Percentiles rank a stretch among this genome's conserved stretches.
phyloP scores from a whole-genome alignment of 35 echinoderm and acorn worm genomes.

The Chiridota heheva region DNA sequence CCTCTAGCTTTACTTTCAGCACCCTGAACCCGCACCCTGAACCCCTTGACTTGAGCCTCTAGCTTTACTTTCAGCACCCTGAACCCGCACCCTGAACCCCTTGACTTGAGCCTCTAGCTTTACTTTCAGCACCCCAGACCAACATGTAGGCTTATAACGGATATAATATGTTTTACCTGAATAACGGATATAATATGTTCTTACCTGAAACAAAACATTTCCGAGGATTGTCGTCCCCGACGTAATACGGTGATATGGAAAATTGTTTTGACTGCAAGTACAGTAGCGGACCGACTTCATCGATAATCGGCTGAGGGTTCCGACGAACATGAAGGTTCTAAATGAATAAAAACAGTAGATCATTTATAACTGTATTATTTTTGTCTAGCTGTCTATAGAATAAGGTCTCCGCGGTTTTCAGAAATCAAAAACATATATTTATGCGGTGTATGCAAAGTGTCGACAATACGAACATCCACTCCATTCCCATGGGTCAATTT shows the following conservation, averaged over 20 bases:
- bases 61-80: too few relatives aligned
- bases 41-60: too few relatives aligned
- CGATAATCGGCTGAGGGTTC: neutral
- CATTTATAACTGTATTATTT: neutral
- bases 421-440: neutral
- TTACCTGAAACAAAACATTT: conserved; percentile 96
- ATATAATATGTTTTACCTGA: too few relatives aligned
- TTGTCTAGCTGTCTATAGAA: neutral
- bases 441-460: neutral
- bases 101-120: too few relatives aligned
- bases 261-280: conserved; percentile 68
- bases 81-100: too few relatives aligned
- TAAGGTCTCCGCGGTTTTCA: neutral
- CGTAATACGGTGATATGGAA: conserved; percentile 81
- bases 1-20: too few relatives aligned
- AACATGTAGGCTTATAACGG: too few relatives aligned
- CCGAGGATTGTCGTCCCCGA: conserved; percentile 73
- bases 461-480: too few relatives aligned
- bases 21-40: too few relatives aligned
- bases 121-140: too few relatives aligned
- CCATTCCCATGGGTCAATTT: too few relatives aligned
- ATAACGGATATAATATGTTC: neutral
- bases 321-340: neutral
- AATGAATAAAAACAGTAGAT: neutral
- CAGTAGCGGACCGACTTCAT: conserved; percentile 31